Conservation (phyloP, 2,888 invertebrate genomes). For the Phortica okadai region DNA sequence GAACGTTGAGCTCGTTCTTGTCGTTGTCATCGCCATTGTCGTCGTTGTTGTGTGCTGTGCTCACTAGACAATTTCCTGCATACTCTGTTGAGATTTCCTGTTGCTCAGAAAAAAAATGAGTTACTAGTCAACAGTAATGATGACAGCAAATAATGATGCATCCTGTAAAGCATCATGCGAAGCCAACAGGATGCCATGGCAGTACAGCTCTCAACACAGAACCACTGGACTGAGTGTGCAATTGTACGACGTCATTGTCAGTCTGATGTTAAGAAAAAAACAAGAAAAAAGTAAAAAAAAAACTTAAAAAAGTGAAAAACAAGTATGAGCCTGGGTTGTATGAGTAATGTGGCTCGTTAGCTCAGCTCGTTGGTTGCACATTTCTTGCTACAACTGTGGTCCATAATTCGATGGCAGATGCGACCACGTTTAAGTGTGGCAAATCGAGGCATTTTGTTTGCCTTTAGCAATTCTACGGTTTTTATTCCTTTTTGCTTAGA, state of each 20-base stretch:
- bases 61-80: slow-evolving; percentile 69
- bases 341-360: slow-evolving; percentile 22
- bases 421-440: neutral
- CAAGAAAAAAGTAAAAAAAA: neutral
- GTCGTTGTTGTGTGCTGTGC: slow-evolving; percentile 25
- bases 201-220: slow-evolving; percentile 38
- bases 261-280: neutral
- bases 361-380: slow-evolving; percentile 11
- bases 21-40: neutral
- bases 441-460: neutral
- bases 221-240: neutral
- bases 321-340: neutral
- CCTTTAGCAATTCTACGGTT: neutral
- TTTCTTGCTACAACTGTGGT: slow-evolving; percentile 5
- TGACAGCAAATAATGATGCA: slow-evolving; percentile 71
- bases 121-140: slow-evolving; percentile 62
- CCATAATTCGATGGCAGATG: neutral
- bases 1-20: neutral
- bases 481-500: neutral
- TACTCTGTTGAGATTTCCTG: slow-evolving; percentile 39
- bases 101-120: slow-evolving; percentile 35
- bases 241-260: slow-evolving; percentile 1
- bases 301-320: neutral
- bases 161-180: slow-evolving; percentile 52
- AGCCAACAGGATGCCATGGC: slow-evolving; percentile 36